Conservation (phyloP, 2,888 invertebrate species). For the Brassicogethes aeneus region DNA sequence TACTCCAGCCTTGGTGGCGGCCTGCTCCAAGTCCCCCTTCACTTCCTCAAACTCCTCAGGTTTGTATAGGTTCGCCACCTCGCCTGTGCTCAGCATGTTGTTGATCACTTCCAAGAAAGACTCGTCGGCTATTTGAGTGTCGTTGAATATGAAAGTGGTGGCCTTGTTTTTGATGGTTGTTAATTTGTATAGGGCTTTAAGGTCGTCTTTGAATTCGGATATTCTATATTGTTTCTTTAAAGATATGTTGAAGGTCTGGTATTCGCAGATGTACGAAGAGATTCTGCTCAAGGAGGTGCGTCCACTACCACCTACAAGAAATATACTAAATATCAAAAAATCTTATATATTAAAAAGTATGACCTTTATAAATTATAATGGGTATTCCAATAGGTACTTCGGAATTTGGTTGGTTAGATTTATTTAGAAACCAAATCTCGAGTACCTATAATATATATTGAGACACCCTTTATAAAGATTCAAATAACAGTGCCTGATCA, state of each 20-base stretch:
- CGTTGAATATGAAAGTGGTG: conserved; percentile 76
- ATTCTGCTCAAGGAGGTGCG: conserved; percentile 71
- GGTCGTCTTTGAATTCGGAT: conserved; percentile 71
- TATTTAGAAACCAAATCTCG: not conserved
- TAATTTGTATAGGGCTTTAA: conserved; percentile 63
- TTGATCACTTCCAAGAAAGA: conserved; percentile 82
- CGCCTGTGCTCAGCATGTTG: conserved; percentile 80
- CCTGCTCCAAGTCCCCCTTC: conserved; percentile 49
- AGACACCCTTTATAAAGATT: too few species aligned
- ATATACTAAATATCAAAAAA: conserved; percentile 3
- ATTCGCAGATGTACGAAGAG: conserved; percentile 72
- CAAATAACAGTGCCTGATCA: not conserved
- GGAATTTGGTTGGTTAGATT: not conserved
- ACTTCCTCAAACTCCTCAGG: conserved; percentile 82
- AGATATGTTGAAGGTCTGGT: conserved; percentile 67
- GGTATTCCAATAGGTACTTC: too few species aligned
- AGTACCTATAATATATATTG: too few species aligned
- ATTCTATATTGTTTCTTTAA: conserved; percentile 70
- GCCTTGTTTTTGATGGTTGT: conserved; percentile 68
- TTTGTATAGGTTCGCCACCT: conserved; percentile 81
- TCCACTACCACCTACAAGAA: conserved; percentile 70
- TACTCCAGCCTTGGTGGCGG: conserved; percentile 48
- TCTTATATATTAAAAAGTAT: not conserved
- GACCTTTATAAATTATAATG: too few species aligned
- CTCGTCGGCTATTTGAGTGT: conserved; percentile 77